phyloP scores from a whole-genome alignment of 2,888 invertebrate species.

The Lamellibrachia columna region DNA sequence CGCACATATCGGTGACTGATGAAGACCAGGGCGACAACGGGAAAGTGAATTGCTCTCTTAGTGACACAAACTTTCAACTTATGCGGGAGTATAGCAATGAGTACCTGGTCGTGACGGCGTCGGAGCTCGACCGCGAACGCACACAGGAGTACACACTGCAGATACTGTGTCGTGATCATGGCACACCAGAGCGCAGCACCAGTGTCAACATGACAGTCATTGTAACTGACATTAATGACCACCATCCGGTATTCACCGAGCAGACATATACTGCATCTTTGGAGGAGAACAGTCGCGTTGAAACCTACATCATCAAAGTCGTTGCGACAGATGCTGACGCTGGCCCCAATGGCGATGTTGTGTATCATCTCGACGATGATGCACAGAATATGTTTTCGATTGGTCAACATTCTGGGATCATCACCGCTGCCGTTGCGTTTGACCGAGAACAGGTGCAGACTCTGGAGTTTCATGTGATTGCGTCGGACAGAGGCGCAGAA shows the following conservation, averaged over 20 bases:
- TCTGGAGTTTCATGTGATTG: not conserved
- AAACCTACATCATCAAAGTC: constrained; percentile 61
- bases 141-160: constrained; percentile 78
- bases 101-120: constrained; percentile 30
- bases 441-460: not conserved
- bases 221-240: constrained; percentile 88
- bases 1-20: constrained; percentile 34
- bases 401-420: not conserved
- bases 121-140: constrained; percentile 33
- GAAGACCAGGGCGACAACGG: constrained; percentile 34
- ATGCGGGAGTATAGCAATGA: constrained; percentile 33
- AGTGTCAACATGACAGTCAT: constrained; percentile 85
- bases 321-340: constrained; percentile 56
- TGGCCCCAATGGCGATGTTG: constrained; percentile 48
- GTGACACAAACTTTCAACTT: constrained; percentile 25
- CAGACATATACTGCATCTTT: constrained; percentile 79
- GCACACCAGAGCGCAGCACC: constrained; percentile 84
- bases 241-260: constrained; percentile 91
- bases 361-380: constrained; percentile 67
- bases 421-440: not conserved
- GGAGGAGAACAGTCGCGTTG: constrained; percentile 61
- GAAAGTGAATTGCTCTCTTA: constrained; percentile 30
- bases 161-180: constrained; percentile 92
- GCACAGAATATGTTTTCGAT: not conserved
- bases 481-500: not conserved